These are phyloP conservation scores for Heliconius aoede DNA, from an alignment of 2,888 invertebrate genomes.

Conservation along the genomic window DNA sequence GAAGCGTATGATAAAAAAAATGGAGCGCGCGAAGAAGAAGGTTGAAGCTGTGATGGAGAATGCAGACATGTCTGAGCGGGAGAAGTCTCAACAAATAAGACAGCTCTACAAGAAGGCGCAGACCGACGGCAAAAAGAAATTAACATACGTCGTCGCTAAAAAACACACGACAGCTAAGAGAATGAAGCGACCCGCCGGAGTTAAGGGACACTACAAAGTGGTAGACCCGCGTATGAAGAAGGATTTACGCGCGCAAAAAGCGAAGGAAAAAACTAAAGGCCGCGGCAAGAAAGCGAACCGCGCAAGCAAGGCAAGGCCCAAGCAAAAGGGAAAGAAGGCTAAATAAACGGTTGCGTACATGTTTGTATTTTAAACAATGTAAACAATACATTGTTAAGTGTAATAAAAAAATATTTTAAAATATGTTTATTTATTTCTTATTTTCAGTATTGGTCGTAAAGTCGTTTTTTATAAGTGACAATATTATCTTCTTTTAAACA, in stretches of 20 bases:
- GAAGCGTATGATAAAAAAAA: conserved; percentile 91
- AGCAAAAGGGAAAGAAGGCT: conserved; percentile 68
- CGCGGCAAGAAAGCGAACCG: conserved; percentile 70
- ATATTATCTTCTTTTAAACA: too few species aligned
- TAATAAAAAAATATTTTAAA: conserved; percentile 30
- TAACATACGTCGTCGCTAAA: conserved; percentile 97
- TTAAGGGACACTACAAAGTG: conserved; percentile 96
- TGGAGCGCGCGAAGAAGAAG: conserved; percentile 97
- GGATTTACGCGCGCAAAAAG: conserved; percentile 89
- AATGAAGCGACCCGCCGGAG: conserved; percentile 91
- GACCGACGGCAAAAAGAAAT: conserved; percentile 92
- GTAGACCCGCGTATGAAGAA: conserved; percentile 99
- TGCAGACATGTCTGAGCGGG: conserved; percentile 93
- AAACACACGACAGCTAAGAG: conserved; percentile 91
- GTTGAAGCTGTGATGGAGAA: conserved; percentile 97
- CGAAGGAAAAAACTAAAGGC: conserved; percentile 84
- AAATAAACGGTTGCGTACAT: conserved; percentile 52
- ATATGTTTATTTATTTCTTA: conserved; percentile 3
- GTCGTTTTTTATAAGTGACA: background rate
- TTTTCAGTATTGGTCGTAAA: background rate
- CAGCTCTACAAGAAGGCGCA: conserved; percentile 95
- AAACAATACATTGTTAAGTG: conserved; percentile 8
- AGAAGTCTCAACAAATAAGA: conserved; percentile 96
- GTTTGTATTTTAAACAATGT: conserved; percentile 11
- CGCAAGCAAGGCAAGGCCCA: conserved; percentile 53